Evolutionary conservation across 2,888 invertebrate genomes (phyloP).

Genomic region (Griposia aprilina): DNA sequence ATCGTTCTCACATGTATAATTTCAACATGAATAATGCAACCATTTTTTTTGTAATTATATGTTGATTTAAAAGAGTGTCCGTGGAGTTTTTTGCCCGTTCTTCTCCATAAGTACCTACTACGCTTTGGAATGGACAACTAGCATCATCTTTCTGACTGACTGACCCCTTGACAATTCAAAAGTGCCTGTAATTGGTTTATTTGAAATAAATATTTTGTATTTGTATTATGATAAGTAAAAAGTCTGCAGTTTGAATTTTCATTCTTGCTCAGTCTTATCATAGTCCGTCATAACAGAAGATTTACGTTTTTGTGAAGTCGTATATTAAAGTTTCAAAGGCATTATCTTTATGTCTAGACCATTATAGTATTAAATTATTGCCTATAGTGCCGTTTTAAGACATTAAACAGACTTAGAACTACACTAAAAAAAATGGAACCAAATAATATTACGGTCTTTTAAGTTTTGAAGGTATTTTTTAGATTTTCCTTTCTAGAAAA

Average conservation of each 20-base stretch:
- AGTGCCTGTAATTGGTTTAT: too few species aligned
- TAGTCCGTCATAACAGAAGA: neutral
- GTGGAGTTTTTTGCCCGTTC: too few species aligned
- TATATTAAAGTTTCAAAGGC: conserved; percentile 18
- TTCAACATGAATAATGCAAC: too few species aligned
- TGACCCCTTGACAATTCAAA: too few species aligned
- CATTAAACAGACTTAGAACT: conserved; percentile 37
- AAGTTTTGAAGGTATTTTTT: conserved; percentile 9
- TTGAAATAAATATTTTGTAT: too few species aligned
- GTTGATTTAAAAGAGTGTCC: too few species aligned
- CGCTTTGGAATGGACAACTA: too few species aligned
- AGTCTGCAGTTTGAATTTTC: neutral
- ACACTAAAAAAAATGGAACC: conserved; percentile 4
- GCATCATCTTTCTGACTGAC: too few species aligned
- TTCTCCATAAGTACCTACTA: too few species aligned
- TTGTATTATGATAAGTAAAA: too few species aligned
- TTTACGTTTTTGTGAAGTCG: conserved; percentile 1
- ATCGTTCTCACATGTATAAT: too few species aligned
- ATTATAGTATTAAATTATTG: conserved; percentile 30
- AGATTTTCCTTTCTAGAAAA: neutral
- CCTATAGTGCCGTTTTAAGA: neutral
- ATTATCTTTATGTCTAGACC: conserved; percentile 50
- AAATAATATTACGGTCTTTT: neutral
- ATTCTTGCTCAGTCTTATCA: neutral
- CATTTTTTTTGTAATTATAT: too few species aligned